These are phyloP conservation scores for Meandrusa payeni DNA, from an alignment of 2,888 invertebrate species.

Conservation along the genomic window DNA sequence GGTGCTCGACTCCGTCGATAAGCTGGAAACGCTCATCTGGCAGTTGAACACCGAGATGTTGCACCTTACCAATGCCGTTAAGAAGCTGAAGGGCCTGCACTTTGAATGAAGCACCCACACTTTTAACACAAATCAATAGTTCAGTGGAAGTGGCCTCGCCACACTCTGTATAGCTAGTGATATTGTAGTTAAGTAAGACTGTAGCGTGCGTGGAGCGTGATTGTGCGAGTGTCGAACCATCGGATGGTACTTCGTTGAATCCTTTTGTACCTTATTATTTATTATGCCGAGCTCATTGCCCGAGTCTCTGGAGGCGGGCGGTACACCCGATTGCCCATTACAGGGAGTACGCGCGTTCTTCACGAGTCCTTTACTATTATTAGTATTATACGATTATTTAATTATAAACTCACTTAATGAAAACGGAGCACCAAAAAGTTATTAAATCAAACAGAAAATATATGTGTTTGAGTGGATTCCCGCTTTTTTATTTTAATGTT, in stretches of 20 bases:
- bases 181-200: conserved; percentile 72
- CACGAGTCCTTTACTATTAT: conserved; percentile 64
- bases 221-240: conserved; percentile 68
- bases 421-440: conserved; percentile 79
- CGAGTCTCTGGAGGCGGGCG: conserved; percentile 60
- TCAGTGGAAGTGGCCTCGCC: conserved; percentile 68
- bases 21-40: conserved; percentile 90
- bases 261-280: conserved; percentile 77
- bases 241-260: conserved; percentile 71
- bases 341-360: conserved; percentile 59
- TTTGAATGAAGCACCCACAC: conserved; percentile 67
- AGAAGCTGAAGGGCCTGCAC: conserved; percentile 88
- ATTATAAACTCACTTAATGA: conserved; percentile 65
- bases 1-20: conserved; percentile 95
- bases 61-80: conserved; percentile 92
- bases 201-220: conserved; percentile 65
- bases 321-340: conserved; percentile 75
- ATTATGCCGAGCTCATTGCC: conserved; percentile 79
- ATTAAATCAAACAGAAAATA: conserved; percentile 75
- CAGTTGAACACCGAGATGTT: conserved; percentile 93
- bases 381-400: conserved; percentile 78
- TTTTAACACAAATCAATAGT: conserved; percentile 52
- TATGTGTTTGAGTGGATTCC: conserved; percentile 70
- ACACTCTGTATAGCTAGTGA: conserved; percentile 78
- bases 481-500: conserved; percentile 49